Base-by-base conservation (phyloP, 2,797 vertebrate genomes). In the Pipistrellus nathusii region DNA sequence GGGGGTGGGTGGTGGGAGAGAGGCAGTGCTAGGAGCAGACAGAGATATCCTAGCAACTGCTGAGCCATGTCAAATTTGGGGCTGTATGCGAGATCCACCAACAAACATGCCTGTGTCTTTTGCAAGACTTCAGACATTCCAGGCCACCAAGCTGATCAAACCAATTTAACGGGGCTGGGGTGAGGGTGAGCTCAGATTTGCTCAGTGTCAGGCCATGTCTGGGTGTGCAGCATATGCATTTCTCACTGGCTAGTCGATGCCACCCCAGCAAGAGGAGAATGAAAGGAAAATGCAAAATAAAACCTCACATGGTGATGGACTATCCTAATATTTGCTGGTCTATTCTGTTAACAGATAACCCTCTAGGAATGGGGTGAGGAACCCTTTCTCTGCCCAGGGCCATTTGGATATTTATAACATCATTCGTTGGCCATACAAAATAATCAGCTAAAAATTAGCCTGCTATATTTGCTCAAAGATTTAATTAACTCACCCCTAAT, bases 61-160 rank as follows among this genome's bases (percentile, higher is more conserved):
- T 96, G 96, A 97, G 95, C 96, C 97, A 87, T 98, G 96, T 98
- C 98, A 97, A 98, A 98, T 98, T 97, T 94, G 78, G 94, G 92
- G 95, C 96, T 96, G 96, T 87, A 93, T 95, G 95, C 80, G 51
- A 98, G 97, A 98, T 96, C 97, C 97, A 97, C 97, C 98, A 94
- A 93, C 96, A 98, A 98, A 98, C 88, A 38, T 17, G 95, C 94
- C 96, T 97, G 97, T 97, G 97, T 97, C 97, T 98, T 73, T 96
- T 95, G 95, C 94, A 98, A 98, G 97, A 96, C 98, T 96, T 97
- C 87, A 20, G 97, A 97, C 98, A 98, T 98, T 98, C 97, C 98
- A 98, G 95, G 69, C 97, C 98, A 98, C 97, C 97, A 97, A 96
- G 98, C 97, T 97, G 98, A 98, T 98, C 98, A 98, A 98, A 98